phyloP scores from a whole-genome alignment of 2,797 vertebrate genomes.

The Siniperca undulata region DNA sequence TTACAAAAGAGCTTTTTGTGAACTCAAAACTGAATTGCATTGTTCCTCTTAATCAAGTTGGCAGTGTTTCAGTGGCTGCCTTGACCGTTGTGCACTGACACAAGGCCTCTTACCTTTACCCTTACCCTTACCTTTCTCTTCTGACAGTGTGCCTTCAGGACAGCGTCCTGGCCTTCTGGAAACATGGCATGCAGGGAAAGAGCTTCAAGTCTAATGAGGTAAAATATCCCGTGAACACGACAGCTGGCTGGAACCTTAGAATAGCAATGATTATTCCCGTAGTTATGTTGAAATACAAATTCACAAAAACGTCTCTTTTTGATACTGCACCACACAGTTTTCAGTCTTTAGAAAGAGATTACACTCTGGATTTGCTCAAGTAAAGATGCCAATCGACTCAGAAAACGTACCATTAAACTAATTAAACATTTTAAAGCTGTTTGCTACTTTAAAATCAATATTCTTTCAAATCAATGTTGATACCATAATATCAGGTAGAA shows the following conservation, averaged over 20 bases:
- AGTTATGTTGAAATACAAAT: neutral
- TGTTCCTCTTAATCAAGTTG: neutral
- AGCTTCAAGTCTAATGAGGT: constrained; percentile 99
- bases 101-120: neutral
- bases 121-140: constrained; percentile 14
- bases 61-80: neutral
- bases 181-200: constrained; percentile 99
- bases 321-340: neutral
- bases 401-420: neutral
- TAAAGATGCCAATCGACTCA: no score
- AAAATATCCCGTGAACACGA: constrained; percentile 34
- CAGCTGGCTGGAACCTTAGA: neutral
- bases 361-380: neutral
- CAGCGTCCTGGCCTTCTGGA: constrained; percentile 99
- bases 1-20: neutral
- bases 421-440: neutral
- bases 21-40: neutral
- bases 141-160: constrained; percentile 96
- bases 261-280: no score
- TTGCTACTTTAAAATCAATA: neutral
- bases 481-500: neutral
- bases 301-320: neutral
- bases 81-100: constrained; percentile 26
- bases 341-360: neutral
- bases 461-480: neutral